Conservation (phyloP, 2,113 vertebrate species). For the Mesocricetus auratus region DNA sequence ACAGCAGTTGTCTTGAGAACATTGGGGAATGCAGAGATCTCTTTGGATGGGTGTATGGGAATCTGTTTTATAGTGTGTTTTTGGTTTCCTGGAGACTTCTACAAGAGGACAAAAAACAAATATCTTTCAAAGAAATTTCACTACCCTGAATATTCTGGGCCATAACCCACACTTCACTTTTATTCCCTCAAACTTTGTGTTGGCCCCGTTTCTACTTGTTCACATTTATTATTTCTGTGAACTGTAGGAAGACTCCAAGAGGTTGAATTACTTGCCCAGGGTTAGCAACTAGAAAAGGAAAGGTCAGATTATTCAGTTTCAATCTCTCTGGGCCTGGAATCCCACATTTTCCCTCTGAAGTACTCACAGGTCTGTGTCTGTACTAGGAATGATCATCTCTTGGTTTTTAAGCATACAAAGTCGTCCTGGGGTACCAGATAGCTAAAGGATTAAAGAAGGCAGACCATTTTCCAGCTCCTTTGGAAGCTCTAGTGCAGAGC, state of each 20-base stretch:
- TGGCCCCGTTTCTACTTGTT: not conserved
- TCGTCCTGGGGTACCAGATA: not conserved
- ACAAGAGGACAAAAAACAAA: constrained; percentile 45
- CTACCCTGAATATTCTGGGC: not conserved
- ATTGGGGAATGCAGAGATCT: not conserved
- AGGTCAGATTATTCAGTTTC: not conserved
- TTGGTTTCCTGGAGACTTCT: constrained; percentile 52
- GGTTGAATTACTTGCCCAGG: not conserved
- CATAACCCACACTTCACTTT: not conserved
- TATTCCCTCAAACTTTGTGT: not conserved
- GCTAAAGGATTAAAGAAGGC: constrained; percentile 22
- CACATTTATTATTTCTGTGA: not conserved
- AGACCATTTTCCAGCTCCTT: not conserved
- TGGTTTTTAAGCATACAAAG: not conserved
- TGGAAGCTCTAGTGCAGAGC: not conserved
- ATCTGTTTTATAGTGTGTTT: not conserved
- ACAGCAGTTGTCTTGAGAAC: constrained; percentile 29
- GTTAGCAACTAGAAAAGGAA: not conserved
- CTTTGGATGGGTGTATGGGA: not conserved
- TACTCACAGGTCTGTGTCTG: constrained; percentile 16
- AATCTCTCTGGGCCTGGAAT: not conserved
- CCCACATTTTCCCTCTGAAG: not conserved
- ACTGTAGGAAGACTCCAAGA: not conserved
- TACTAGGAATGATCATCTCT: constrained; percentile 34
- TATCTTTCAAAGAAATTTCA: constrained; percentile 52